These are phyloP conservation scores for Junonia oenone DNA, from an alignment of 2,888 invertebrate species.

Conservation along the genomic window DNA sequence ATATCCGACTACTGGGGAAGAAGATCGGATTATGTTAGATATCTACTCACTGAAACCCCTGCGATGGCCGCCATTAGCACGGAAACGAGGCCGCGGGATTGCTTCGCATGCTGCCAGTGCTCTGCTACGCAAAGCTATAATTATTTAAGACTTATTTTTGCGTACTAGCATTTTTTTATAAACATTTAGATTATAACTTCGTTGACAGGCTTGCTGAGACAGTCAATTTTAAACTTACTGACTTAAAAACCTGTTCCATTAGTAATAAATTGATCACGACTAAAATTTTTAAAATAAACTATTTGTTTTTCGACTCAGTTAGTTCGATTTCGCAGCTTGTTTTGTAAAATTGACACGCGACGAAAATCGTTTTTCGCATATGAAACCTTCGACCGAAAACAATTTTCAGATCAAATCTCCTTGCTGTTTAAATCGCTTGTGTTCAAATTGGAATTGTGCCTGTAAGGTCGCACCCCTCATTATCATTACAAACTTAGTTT, in stretches of 20 bases:
- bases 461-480: slow-evolving; percentile 26
- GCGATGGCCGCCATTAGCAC: too few relatives aligned
- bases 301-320: background rate
- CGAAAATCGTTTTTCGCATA: background rate
- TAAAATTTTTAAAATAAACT: background rate
- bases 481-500: slow-evolving; percentile 31
- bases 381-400: slow-evolving; percentile 8
- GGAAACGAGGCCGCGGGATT: too few relatives aligned
- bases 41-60: too few relatives aligned
- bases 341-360: background rate
- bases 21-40: too few relatives aligned
- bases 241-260: background rate
- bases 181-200: too few relatives aligned
- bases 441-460: slow-evolving; percentile 24
- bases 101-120: too few relatives aligned
- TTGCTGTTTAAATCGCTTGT: slow-evolving; percentile 2
- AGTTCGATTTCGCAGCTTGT: background rate
- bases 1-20: too few relatives aligned
- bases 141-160: too few relatives aligned
- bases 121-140: too few relatives aligned
- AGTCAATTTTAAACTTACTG: background rate
- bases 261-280: background rate
- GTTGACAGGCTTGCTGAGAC: too few relatives aligned
- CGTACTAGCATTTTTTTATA: too few relatives aligned
- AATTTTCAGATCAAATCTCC: slow-evolving; percentile 28